phyloP scores from a whole-genome alignment of 1,140 invertebrate genomes.

The Atta texana region DNA sequence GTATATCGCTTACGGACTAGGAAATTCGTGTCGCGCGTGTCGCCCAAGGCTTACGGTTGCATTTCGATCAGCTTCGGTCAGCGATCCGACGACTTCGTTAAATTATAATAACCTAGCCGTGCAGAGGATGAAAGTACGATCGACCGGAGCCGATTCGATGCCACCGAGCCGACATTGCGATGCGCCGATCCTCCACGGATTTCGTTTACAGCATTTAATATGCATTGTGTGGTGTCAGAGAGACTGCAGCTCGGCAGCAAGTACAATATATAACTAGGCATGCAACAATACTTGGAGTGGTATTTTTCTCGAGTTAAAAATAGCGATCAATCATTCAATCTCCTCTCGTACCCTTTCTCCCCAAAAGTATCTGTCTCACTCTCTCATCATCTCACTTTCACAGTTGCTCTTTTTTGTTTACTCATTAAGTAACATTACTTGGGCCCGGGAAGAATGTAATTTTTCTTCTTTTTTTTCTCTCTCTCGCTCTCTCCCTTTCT shows the following conservation, averaged over 20 bases:
- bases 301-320: conserved; percentile 81
- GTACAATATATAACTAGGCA: conserved; percentile 84
- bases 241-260: conserved; percentile 65
- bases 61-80: conserved; percentile 33
- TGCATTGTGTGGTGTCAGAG: conserved; percentile 53
- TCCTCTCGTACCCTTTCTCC: conserved; percentile 22
- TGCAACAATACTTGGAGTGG: conserved; percentile 84
- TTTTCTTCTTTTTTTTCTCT: conserved; percentile 70
- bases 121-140: conserved; percentile 19
- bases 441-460: conserved; percentile 84
- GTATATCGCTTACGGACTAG: conserved; percentile 68
- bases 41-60: not conserved
- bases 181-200: conserved; percentile 37
- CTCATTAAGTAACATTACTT: conserved; percentile 83
- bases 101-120: conserved; percentile 11
- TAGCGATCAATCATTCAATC: conserved; percentile 75
- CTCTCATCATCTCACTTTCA: conserved; percentile 59
- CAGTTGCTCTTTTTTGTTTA: conserved; percentile 65
- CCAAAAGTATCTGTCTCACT: conserved; percentile 17
- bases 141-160: conserved; percentile 31
- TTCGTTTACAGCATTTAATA: conserved; percentile 51
- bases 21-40: conserved; percentile 47
- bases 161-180: not conserved
- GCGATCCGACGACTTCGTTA: conserved; percentile 1
- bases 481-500: conserved; percentile 45